Evolutionary conservation across 2,113 vertebrate species (phyloP).

Genomic region (Macquaria australasica): DNA sequence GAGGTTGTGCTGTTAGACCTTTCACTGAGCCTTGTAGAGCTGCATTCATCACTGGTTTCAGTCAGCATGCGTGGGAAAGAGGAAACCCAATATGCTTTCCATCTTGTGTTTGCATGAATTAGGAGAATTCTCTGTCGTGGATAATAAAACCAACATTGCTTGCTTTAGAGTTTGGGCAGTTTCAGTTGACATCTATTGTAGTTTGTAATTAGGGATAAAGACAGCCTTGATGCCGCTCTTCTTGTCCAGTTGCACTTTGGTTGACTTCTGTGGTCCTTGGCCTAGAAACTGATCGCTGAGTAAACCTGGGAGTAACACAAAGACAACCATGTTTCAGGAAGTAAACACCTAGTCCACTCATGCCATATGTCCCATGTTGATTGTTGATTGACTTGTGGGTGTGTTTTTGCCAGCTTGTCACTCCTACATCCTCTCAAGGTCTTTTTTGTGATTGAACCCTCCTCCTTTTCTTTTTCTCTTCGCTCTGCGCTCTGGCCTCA

Average conservation of each 20-base stretch:
- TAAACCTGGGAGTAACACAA: slow-evolving; percentile 13
- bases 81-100: slow-evolving; percentile 47
- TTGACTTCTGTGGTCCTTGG: slow-evolving; percentile 65
- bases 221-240: slow-evolving; percentile 52
- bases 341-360: not conserved
- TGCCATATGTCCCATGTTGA: not conserved
- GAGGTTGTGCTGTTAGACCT: slow-evolving; percentile 19
- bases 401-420: slow-evolving; percentile 22
- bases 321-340: slow-evolving; percentile 33
- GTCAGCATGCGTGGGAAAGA: slow-evolving; percentile 46
- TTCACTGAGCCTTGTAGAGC: not conserved
- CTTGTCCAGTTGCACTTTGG: slow-evolving; percentile 64
- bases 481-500: slow-evolving; percentile 49
- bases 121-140: slow-evolving; percentile 46
- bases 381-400: slow-evolving; percentile 14
- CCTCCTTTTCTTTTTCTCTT: slow-evolving; percentile 26
- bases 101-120: slow-evolving; percentile 50
- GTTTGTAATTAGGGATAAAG: slow-evolving; percentile 80
- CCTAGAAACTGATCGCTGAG: slow-evolving; percentile 38
- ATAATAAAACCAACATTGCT: slow-evolving; percentile 59
- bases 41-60: slow-evolving; percentile 22
- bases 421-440: slow-evolving; percentile 49
- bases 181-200: slow-evolving; percentile 63
- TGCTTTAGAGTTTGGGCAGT: slow-evolving; percentile 43
- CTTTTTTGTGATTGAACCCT: slow-evolving; percentile 32